Percentiles rank a stretch among this genome's conserved stretches.
Conservation (phyloP, 2,888 invertebrate genomes). For the Pimpla rufipes region DNA sequence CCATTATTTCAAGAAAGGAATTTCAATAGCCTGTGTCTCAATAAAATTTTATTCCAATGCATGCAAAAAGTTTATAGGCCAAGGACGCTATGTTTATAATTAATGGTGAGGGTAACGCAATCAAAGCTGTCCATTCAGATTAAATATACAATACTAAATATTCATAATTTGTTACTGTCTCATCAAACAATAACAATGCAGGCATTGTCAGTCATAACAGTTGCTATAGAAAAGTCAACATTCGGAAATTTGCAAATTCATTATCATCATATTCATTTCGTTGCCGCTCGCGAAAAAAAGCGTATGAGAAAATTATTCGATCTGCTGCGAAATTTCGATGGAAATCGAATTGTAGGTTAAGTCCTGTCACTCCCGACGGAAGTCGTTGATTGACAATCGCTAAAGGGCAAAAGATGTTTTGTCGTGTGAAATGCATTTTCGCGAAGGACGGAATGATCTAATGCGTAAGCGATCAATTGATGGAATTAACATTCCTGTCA, state of each 20-base stretch:
- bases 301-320: not conserved
- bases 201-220: not conserved
- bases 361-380: slow-evolving; percentile 6
- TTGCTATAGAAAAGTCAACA: not conserved
- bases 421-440: slow-evolving; percentile 2
- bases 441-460: slow-evolving; percentile 11
- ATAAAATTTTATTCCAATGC: not conserved
- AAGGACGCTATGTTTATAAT: not conserved
- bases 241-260: not conserved
- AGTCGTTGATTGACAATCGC: not conserved
- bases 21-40: not conserved
- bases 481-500: slow-evolving; percentile 43
- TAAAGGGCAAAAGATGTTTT: not conserved
- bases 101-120: not conserved
- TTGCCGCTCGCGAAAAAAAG: not conserved
- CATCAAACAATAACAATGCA: no score
- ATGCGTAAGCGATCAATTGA: slow-evolving; percentile 20
- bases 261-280: not conserved
- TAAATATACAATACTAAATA: no score
- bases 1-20: not conserved
- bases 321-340: not conserved
- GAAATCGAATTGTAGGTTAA: slow-evolving; percentile 6
- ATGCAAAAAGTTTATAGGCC: not conserved
- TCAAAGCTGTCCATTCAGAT: no score
- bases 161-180: no score